Percentiles rank a stretch among this genome's conserved stretches.
Conservation (phyloP, 2,888 invertebrate species). For the Ochlodes sylvanus region DNA sequence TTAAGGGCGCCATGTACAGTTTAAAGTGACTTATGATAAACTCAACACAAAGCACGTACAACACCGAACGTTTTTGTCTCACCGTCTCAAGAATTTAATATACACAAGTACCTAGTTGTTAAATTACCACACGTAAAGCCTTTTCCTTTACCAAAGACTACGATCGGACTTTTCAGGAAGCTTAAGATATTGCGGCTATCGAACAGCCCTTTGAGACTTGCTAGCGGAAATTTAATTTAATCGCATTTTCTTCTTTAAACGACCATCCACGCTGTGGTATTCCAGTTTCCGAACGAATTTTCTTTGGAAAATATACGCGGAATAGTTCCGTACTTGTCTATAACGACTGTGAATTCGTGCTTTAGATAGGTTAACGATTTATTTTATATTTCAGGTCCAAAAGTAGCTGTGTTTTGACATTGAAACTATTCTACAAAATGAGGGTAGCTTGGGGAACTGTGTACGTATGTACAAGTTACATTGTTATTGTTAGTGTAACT, state of each 20-base stretch:
- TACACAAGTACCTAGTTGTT: constrained; percentile 24
- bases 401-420: not conserved
- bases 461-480: constrained; percentile 4
- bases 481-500: not conserved
- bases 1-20: too few species aligned
- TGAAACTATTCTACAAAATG: not conserved
- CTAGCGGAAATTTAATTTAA: constrained; percentile 80
- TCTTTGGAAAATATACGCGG: constrained; percentile 47
- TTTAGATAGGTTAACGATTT: constrained; percentile 25
- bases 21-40: too few species aligned
- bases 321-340: constrained; percentile 31
- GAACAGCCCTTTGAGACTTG: constrained; percentile 76
- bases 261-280: constrained; percentile 61
- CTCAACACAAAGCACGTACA: not conserved
- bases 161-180: constrained; percentile 63
- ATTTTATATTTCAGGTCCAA: constrained; percentile 6
- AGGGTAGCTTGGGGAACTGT: too few species aligned
- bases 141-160: constrained; percentile 46
- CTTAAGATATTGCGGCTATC: constrained; percentile 79
- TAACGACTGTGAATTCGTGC: constrained; percentile 35
- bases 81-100: constrained; percentile 22
- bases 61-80: constrained; percentile 13
- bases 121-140: constrained; percentile 28
- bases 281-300: constrained; percentile 58
- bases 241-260: constrained; percentile 76